Percentiles rank a stretch among this genome's conserved stretches.
phyloP scores from a whole-genome alignment of 2,888 invertebrate genomes.

The Drosophila macrospina region DNA sequence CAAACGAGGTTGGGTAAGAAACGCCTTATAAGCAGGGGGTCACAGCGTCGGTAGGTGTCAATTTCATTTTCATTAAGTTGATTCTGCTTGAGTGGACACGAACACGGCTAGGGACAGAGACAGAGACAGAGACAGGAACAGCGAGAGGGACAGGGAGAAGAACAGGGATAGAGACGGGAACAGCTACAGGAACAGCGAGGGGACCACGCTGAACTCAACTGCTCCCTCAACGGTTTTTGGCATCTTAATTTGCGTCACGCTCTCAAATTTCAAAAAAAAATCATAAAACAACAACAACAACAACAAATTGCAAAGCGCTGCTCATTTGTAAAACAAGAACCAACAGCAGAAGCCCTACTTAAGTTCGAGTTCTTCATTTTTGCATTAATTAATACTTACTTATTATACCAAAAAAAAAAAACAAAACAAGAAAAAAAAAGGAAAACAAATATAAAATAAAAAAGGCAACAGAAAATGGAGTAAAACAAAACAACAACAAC shows the following conservation, averaged over 20 bases:
- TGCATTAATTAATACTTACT: conserved; percentile 77
- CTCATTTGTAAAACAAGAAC: conserved; percentile 71
- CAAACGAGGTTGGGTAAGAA: background rate
- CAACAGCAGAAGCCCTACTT: conserved; percentile 68
- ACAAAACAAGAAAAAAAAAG: conserved; percentile 13
- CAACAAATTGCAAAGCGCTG: conserved; percentile 49
- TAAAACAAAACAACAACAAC: too few species aligned
- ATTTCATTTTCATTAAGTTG: conserved; percentile 80
- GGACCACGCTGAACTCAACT: background rate
- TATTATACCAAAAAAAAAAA: conserved; percentile 52
- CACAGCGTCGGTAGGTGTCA: conserved; percentile 65
- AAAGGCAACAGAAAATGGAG: conserved; percentile 25
- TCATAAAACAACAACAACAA: conserved; percentile 14
- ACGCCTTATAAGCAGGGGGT: conserved; percentile 17
- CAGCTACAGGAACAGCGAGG: too few species aligned
- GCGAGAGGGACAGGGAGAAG: too few species aligned
- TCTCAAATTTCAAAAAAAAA: conserved; percentile 62
- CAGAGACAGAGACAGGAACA: too few species aligned
- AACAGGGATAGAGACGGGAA: too few species aligned
- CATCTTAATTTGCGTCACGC: conserved; percentile 68
- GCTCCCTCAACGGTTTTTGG: conserved; percentile 53
- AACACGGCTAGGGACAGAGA: too few species aligned
- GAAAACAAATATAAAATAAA: conserved; percentile 27
- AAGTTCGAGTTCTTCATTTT: conserved; percentile 69
- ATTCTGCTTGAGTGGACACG: conserved; percentile 73